Evolutionary conservation across 92 coral and sea anemone species (phyloP).

Genomic region (Paramuricea clavata): DNA sequence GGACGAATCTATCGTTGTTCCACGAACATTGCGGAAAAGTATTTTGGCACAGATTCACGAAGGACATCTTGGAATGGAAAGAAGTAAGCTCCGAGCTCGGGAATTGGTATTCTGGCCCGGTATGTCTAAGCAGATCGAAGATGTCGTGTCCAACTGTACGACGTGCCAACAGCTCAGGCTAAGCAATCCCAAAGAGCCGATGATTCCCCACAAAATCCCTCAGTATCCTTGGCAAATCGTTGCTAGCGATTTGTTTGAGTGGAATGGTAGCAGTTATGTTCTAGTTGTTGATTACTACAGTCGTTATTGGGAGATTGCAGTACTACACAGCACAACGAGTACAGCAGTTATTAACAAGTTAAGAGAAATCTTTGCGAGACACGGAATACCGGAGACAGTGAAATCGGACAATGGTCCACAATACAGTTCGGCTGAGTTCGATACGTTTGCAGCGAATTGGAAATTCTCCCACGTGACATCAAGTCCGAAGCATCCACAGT

Average conservation of each 20-base stretch:
- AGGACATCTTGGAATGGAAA: conserved; percentile 42
- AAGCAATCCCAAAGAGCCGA: conserved; percentile 28
- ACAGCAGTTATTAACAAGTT: not conserved
- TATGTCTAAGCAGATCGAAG: conserved; percentile 47
- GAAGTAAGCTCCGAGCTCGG: conserved; percentile 27
- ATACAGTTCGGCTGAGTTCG: not conserved
- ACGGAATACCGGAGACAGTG: conserved; percentile 4
- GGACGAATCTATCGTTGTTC: conserved; percentile 18
- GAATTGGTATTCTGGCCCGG: conserved; percentile 48
- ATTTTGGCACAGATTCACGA: conserved; percentile 32
- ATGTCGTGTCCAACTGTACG: conserved; percentile 29
- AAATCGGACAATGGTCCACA: conserved; percentile 31
- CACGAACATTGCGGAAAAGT: conserved; percentile 13
- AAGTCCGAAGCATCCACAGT: conserved; percentile 46
- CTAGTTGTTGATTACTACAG: conserved; percentile 1
- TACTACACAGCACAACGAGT: not conserved
- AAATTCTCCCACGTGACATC: conserved; percentile 37
- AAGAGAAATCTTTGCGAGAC: not conserved
- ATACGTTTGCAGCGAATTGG: conserved; percentile 1
- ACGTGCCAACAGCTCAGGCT: conserved; percentile 18
- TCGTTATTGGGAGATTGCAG: not conserved
- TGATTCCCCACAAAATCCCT: conserved; percentile 28
- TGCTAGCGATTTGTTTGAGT: conserved; percentile 13
- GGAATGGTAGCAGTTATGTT: not conserved
- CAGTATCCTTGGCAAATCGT: conserved; percentile 41